A percentile compares a stretch with the other conserved stretches of the same genome.
Conservation (phyloP, 2,113 vertebrate genomes). For the Tenrec ecaudatus region DNA sequence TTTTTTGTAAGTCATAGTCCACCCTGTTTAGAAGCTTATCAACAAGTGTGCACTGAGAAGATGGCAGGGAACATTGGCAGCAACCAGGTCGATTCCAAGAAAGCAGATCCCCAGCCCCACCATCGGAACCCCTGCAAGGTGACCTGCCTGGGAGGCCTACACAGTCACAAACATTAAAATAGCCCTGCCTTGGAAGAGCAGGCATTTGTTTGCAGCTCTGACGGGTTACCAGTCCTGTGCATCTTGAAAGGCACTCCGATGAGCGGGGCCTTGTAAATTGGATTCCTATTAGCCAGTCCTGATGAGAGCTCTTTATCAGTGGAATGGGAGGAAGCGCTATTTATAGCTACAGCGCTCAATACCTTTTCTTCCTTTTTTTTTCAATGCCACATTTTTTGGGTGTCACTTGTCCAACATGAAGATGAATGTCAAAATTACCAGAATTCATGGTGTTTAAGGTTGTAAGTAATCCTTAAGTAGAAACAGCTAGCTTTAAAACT, state of each 20-base stretch:
- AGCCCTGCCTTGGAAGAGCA: constrained; percentile 26
- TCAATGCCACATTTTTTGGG: constrained; percentile 52
- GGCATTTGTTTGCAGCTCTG: constrained; percentile 58
- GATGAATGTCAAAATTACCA: constrained; percentile 40
- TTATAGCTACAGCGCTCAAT: constrained; percentile 45
- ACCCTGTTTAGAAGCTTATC: constrained; percentile 5
- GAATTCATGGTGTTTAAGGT: constrained; percentile 51
- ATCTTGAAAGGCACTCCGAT: constrained; percentile 69
- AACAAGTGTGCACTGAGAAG: constrained; percentile 36
- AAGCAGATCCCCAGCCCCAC: neutral
- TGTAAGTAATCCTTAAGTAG: constrained; percentile 61
- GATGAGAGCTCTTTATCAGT: constrained; percentile 70
- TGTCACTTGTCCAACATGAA: constrained; percentile 57
- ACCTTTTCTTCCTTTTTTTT: neutral
- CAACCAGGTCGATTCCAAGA: neutral
- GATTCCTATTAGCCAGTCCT: constrained; percentile 70
- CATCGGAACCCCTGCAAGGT: constrained; percentile 47
- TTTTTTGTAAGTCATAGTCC: neutral
- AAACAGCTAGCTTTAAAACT: constrained; percentile 46
- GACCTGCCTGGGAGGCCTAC: constrained; percentile 58
- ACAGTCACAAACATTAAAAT: constrained; percentile 28
- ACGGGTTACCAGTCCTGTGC: constrained; percentile 56
- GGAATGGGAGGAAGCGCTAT: constrained; percentile 40
- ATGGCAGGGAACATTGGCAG: neutral
- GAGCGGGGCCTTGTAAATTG: constrained; percentile 72